Conservation (phyloP, 2,888 invertebrate genomes). For the Catocala nupta region DNA sequence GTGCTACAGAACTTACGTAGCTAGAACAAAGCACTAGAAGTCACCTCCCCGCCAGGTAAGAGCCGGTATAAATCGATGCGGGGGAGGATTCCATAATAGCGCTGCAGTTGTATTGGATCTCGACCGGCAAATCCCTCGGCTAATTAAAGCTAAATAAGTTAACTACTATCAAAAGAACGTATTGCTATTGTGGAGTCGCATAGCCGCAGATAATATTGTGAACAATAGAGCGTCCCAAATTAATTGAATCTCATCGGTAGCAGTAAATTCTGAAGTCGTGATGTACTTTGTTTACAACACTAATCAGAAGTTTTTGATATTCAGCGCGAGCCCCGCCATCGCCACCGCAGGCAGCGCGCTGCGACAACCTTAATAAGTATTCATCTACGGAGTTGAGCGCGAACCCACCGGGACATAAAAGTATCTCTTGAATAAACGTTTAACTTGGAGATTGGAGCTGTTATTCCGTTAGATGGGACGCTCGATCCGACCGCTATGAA, state of each 20-base stretch:
- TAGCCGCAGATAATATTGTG: conserved; percentile 1
- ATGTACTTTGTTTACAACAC: conserved; percentile 44
- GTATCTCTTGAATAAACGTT: conserved; percentile 52
- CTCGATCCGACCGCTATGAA: conserved; percentile 37
- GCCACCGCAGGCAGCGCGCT: conserved; percentile 26
- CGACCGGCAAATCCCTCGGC: conserved; percentile 25
- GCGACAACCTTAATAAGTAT: conserved; percentile 55
- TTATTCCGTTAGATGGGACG: conserved; percentile 35
- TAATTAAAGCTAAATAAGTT: conserved; percentile 36
- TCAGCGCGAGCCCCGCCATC: conserved; percentile 28
- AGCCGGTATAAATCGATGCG: conserved; percentile 16
- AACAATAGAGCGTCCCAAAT: conserved; percentile 24
- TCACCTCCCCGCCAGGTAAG: conserved; percentile 7
- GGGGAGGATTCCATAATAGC: conserved; percentile 14
- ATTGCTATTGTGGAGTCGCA: conserved; percentile 10
- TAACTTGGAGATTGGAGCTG: conserved; percentile 49
- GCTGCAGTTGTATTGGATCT: conserved; percentile 22
- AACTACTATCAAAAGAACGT: conserved; percentile 6
- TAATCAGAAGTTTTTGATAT: conserved; percentile 50
- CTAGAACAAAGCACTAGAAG: conserved; percentile 2
- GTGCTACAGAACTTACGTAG: background rate
- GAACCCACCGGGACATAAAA: conserved; percentile 41
- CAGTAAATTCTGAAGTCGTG: conserved; percentile 31
- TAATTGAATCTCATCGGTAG: conserved; percentile 33
- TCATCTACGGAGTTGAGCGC: conserved; percentile 36